Conservation (phyloP, 92 coral and sea anemone genomes). For the Parazoanthus darwini region DNA sequence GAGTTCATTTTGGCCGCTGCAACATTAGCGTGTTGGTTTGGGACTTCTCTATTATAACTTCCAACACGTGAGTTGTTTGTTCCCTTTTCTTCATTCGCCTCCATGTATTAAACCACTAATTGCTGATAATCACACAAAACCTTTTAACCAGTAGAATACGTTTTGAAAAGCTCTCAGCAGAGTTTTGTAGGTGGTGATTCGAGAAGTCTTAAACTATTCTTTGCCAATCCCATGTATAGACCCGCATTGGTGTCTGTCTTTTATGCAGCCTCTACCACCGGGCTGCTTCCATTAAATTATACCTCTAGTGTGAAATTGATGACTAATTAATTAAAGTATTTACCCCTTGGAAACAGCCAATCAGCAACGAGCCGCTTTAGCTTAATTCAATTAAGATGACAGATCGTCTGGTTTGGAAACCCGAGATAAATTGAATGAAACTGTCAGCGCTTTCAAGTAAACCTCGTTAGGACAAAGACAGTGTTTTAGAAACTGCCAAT, state of each 20-base stretch:
- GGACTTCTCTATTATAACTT: slow-evolving; percentile 18
- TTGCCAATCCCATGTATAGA: neutral
- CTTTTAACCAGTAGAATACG: neutral
- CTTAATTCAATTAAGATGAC: slow-evolving; percentile 95
- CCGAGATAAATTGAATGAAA: slow-evolving; percentile 72
- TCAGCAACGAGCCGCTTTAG: slow-evolving; percentile 56
- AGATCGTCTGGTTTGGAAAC: slow-evolving; percentile 73
- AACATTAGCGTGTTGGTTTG: slow-evolving; percentile 28
- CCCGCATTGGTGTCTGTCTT: slow-evolving; percentile 1
- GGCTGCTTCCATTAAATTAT: slow-evolving; percentile 91
- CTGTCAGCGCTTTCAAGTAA: slow-evolving; percentile 91
- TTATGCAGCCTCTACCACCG: slow-evolving; percentile 2
- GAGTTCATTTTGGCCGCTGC: slow-evolving; percentile 69
- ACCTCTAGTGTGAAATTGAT: slow-evolving; percentile 92
- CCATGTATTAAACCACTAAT: slow-evolving; percentile 29
- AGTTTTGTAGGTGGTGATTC: neutral
- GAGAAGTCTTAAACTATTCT: neutral
- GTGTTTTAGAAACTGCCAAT: slow-evolving; percentile 90
- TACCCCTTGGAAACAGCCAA: slow-evolving; percentile 73
- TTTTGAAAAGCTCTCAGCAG: neutral
- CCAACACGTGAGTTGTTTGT: slow-evolving; percentile 41
- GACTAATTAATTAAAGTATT: slow-evolving; percentile 98
- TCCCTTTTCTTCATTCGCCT: slow-evolving; percentile 40
- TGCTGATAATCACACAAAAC: neutral
- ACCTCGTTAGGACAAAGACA: slow-evolving; percentile 96